These are phyloP conservation scores for Origma solitaria DNA, from an alignment of 2,113 vertebrate species.

Conservation along the genomic window DNA sequence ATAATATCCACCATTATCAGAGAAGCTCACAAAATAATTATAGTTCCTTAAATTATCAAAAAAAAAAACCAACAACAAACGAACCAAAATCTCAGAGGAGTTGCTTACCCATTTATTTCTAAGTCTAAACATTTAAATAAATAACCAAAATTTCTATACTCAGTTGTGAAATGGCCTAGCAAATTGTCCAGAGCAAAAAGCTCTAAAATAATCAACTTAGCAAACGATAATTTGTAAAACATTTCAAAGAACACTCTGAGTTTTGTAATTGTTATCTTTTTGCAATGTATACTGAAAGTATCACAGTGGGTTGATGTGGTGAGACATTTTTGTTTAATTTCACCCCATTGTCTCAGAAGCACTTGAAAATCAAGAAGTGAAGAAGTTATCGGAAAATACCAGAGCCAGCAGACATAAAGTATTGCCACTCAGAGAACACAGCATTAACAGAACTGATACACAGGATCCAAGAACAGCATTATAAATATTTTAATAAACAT, in stretches of 20 bases:
- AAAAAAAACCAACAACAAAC: too few relatives aligned
- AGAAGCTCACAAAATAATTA: neutral
- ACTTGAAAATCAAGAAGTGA: neutral
- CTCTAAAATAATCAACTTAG: neutral
- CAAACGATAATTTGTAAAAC: neutral
- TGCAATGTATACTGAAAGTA: neutral
- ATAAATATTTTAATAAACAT: neutral
- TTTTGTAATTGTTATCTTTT: neutral
- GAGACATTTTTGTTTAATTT: neutral
- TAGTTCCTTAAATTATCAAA: neutral
- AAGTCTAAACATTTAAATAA: neutral
- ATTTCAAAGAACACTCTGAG: neutral
- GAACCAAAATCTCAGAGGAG: neutral
- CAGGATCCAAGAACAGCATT: neutral
- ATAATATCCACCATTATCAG: neutral
- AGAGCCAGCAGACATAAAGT: neutral
- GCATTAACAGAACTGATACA: neutral
- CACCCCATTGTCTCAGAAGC: neutral
- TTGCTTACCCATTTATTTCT: neutral
- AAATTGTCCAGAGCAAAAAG: neutral
- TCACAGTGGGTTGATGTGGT: neutral
- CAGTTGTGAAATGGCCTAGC: neutral
- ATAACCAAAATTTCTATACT: neutral
- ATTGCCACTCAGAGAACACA: neutral
- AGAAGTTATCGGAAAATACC: neutral